Conservation (phyloP, 1,140 invertebrate genomes). For the Drosophila littoralis region DNA sequence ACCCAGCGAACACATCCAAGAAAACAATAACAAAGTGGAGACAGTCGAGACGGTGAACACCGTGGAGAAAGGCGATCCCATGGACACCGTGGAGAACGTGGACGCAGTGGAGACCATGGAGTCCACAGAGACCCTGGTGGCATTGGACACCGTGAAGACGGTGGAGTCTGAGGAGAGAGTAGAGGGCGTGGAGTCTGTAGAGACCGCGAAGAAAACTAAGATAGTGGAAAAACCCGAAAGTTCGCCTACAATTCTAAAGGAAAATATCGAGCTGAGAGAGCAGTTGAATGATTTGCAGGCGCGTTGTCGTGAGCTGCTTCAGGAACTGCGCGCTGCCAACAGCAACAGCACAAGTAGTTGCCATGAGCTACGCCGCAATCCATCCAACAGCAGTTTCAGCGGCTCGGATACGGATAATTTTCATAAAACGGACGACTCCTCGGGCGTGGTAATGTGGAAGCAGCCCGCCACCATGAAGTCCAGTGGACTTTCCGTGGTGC, state of each 20-base stretch:
- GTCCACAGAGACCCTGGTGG: no score
- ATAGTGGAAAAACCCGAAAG: background rate
- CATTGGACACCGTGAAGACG: no score
- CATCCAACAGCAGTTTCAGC: constrained; percentile 16
- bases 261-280: constrained; percentile 33
- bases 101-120: no score
- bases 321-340: constrained; percentile 37
- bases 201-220: no score
- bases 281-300: constrained; percentile 47
- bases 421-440: background rate
- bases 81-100: no score
- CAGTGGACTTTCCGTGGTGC: constrained; percentile 1
- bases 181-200: no score
- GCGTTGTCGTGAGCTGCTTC: constrained; percentile 49
- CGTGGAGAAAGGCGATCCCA: no score
- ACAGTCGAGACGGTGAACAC: no score
- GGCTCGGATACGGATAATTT: background rate
- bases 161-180: background rate
- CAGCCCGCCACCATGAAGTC: background rate
- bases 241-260: background rate
- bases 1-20: no score
- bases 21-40: no score
- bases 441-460: constrained; percentile 15
- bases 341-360: constrained; percentile 11
- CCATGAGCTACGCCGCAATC: background rate